phyloP scores from a whole-genome alignment of 2,888 invertebrate species.

The Hirtodrosophila cameraria region DNA sequence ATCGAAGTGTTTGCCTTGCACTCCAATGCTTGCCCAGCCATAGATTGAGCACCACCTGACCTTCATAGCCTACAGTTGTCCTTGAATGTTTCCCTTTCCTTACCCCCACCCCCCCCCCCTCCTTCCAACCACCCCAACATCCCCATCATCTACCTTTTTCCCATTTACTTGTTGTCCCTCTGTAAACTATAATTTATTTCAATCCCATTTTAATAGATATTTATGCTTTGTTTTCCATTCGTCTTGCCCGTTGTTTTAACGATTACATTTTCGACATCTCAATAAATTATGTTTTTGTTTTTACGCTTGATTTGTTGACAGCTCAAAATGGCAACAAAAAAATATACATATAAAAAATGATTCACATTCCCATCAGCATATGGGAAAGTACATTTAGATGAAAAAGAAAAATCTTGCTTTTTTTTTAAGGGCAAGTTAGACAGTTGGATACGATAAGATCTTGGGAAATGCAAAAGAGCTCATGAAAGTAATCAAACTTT shows the following conservation, averaged over 20 bases:
- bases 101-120: neutral
- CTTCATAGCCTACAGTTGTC: conserved; percentile 25
- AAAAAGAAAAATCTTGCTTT: neutral
- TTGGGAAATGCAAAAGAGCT: too few relatives aligned
- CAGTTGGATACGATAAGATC: neutral
- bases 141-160: neutral
- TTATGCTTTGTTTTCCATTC: conserved; percentile 63
- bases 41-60: conserved; percentile 38
- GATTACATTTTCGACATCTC: conserved; percentile 58
- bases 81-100: neutral
- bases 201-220: conserved; percentile 72
- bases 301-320: conserved; percentile 41
- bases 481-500: too few relatives aligned
- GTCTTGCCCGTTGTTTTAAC: conserved; percentile 29
- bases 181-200: conserved; percentile 70
- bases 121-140: conserved; percentile 9
- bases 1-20: conserved; percentile 70
- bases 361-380: neutral
- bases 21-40: conserved; percentile 47
- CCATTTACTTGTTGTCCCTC: neutral
- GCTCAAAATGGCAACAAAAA: conserved; percentile 1
- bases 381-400: neutral
- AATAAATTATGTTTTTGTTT: conserved; percentile 61
- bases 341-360: conserved; percentile 1
- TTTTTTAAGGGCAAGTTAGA: neutral